Base-by-base conservation (phyloP, 2,113 vertebrate species). In the Otolemur garnettii region DNA sequence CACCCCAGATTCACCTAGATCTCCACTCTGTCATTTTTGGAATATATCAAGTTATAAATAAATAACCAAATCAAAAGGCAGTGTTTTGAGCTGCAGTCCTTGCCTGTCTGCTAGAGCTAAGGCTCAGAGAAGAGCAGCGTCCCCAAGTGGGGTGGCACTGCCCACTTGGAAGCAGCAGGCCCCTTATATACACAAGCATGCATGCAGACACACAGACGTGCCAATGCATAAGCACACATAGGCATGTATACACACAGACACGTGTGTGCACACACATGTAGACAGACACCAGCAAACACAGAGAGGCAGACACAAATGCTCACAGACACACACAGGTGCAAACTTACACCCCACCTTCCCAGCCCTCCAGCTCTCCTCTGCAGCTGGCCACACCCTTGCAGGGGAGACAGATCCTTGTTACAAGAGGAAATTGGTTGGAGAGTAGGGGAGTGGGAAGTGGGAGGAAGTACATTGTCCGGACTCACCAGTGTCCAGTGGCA, bases 1-100 rank as follows among this genome's bases (percentile, higher is more conserved):
- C 79, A 45, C 64, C 82, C 72, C 45, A 38, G 91, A 74, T 69
- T 95, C 80, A 33, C 79, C 79, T 42, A n/a, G 22, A 30, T 89
- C 74, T 96, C 85, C 69, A 74, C 60, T 96, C 59, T 22, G 14
- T 28, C 68, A 64, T 77, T 92, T 95, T 91, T 87, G 86, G 28
- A 82, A 90, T 1, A 10, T 3, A 17, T 35, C 42, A 14, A 8
- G 33, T 93, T 83, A 95, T 96, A 96, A 93, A 93, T 77, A 91
- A 88, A 89, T 62, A 88, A 79, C 59, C 24, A 60, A 93, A 77
- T 74, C 71, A 77, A 90, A 57, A 84, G 71, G 0, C 79, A 4
- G 28, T 21, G 17, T 26, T 42, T 24, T 74, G 69, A 85, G 22
- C 50, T 33, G 30, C 35, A 57, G 35, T 69, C 35, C 62, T 81